A percentile compares a stretch with the other conserved stretches of the same genome.
phyloP scores from a whole-genome alignment of 1,140 invertebrate genomes.

The Eumaeus atala region DNA sequence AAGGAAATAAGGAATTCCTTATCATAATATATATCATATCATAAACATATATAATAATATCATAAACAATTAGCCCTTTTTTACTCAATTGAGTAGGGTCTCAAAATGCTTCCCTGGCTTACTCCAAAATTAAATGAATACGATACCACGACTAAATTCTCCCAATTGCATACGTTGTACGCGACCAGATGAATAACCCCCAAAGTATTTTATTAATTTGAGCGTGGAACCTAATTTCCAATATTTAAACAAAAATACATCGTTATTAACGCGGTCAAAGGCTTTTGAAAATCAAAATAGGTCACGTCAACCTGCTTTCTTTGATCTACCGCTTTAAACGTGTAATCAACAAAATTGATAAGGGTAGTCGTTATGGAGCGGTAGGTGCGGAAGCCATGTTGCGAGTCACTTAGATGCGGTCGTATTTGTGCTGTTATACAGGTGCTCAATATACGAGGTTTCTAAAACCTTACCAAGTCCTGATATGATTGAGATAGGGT shows the following conservation, averaged over 20 bases:
- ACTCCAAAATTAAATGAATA: not conserved
- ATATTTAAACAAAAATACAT: not conserved
- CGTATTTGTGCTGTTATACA: not conserved
- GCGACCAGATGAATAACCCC: too few relatives aligned
- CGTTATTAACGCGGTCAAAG: not conserved
- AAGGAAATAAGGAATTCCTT: too few relatives aligned
- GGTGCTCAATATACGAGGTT: not conserved
- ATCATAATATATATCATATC: too few relatives aligned
- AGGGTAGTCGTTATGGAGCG: not conserved
- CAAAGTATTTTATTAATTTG: too few relatives aligned
- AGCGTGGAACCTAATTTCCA: not conserved
- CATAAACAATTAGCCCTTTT: too few relatives aligned
- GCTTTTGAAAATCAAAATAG: not conserved
- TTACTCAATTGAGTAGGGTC: too few relatives aligned
- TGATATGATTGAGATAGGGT: conserved; percentile 4
- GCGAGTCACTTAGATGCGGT: not conserved
- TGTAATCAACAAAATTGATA: not conserved
- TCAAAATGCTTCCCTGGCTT: not conserved
- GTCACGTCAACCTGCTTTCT: not conserved
- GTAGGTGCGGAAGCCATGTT: not conserved
- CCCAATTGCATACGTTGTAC: not conserved
- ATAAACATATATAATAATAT: too few relatives aligned
- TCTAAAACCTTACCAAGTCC: conserved; percentile 1
- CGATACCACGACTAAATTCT: not conserved
- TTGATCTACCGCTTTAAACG: not conserved